A percentile compares a stretch with the other conserved stretches of the same genome.
Evolutionary conservation across 2,888 invertebrate genomes (phyloP).

Genomic region (Archips crataeganus): DNA sequence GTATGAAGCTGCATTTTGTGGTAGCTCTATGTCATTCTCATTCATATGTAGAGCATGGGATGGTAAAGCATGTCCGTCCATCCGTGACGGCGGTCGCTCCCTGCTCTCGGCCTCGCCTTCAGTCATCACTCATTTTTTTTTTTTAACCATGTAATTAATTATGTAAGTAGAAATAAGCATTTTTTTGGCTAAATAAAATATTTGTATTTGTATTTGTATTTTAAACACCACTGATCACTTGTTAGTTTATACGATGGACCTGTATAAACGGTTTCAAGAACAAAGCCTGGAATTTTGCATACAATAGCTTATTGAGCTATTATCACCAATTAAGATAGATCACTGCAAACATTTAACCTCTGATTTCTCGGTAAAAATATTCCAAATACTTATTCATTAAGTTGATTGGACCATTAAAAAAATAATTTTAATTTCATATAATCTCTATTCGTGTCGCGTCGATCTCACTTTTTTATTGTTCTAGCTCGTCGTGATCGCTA

Average conservation of each 20-base stretch:
- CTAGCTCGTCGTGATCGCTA: not conserved
- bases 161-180: too few species aligned
- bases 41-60: not conserved
- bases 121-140: not conserved
- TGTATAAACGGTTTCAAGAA: not conserved
- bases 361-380: not conserved
- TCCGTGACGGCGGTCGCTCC: not conserved
- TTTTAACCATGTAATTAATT: too few species aligned
- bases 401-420: not conserved
- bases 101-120: slow-evolving; percentile 3
- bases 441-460: not conserved
- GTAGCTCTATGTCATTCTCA: not conserved
- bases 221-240: not conserved
- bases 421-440: not conserved
- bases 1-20: slow-evolving; percentile 2
- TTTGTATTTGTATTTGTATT: too few species aligned
- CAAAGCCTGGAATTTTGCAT: not conserved
- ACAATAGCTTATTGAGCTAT: slow-evolving; percentile 2
- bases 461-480: not conserved
- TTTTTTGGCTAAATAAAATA: too few species aligned
- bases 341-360: not conserved
- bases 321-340: not conserved
- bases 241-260: not conserved
- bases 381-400: not conserved
- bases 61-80: not conserved